Evolutionary conservation across 1,140 invertebrate genomes (phyloP).

Genomic region (Lordiphosa collinella): DNA sequence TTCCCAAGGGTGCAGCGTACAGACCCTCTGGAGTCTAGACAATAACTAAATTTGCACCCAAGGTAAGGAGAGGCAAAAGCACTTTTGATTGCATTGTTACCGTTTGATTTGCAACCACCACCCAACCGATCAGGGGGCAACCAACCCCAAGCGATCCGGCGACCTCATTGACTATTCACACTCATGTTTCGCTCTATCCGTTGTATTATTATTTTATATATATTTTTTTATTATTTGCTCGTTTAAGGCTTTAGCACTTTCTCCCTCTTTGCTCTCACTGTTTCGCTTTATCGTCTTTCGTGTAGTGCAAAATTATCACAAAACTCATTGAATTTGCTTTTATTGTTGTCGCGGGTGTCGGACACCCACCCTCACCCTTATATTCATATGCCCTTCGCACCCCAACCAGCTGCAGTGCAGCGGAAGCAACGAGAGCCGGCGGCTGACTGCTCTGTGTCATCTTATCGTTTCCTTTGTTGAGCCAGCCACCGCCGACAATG

Average conservation of each 20-base stretch:
- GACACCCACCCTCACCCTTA: constrained; percentile 1
- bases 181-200: constrained; percentile 56
- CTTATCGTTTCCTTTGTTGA: constrained; percentile 70
- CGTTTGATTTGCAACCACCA: constrained; percentile 59
- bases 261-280: not conserved
- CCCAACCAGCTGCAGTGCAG: constrained; percentile 34
- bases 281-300: constrained; percentile 48
- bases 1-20: constrained; percentile 42
- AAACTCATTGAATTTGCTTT: constrained; percentile 76
- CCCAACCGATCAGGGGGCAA: constrained; percentile 15
- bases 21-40: constrained; percentile 38
- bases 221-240: constrained; percentile 72
- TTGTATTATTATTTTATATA: constrained; percentile 33
- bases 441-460: constrained; percentile 30
- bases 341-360: constrained; percentile 58
- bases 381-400: not conserved
- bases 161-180: constrained; percentile 74
- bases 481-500: constrained; percentile 32
- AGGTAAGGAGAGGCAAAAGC: constrained; percentile 28
- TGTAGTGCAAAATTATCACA: constrained; percentile 70
- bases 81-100: constrained; percentile 75
- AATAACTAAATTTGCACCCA: constrained; percentile 76
- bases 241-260: constrained; percentile 52
- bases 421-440: constrained; percentile 31
- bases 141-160: constrained; percentile 12